phyloP scores from a whole-genome alignment of 2,888 invertebrate species.

The Stomorhina lunata region DNA sequence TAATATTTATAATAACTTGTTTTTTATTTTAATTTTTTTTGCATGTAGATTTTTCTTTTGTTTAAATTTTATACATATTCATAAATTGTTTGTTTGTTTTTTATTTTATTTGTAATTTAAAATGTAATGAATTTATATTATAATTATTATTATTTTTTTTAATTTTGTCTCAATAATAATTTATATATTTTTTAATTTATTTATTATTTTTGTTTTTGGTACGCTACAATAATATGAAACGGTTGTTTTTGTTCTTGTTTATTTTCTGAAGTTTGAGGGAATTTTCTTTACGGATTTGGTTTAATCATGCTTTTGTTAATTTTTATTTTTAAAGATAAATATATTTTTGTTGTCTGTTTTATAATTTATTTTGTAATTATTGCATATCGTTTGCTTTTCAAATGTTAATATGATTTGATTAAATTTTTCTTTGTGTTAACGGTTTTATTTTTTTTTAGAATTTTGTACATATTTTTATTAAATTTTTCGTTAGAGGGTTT shows the following conservation, averaged over 20 bases:
- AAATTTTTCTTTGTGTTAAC: slow-evolving; percentile 6
- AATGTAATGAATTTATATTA: slow-evolving; percentile 52
- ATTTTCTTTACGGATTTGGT: slow-evolving; percentile 37
- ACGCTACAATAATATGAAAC: slow-evolving; percentile 62
- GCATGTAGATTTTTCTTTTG: slow-evolving; percentile 39
- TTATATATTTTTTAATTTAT: slow-evolving; percentile 21
- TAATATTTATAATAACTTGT: slow-evolving; percentile 63
- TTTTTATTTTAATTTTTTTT: slow-evolving; percentile 42
- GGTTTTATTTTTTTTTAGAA: too few relatives aligned
- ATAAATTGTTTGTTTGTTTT: slow-evolving; percentile 52
- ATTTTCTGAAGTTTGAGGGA: too few relatives aligned
- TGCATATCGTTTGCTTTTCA: slow-evolving; percentile 18
- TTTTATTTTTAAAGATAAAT: slow-evolving; percentile 36
- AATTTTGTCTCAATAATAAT: slow-evolving; percentile 32
- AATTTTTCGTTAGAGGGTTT: neutral
- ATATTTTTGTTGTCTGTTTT: too few relatives aligned
- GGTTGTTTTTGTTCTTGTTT: slow-evolving; percentile 36
- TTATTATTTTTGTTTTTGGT: slow-evolving; percentile 10
- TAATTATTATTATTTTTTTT: slow-evolving; percentile 17
- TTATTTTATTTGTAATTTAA: slow-evolving; percentile 50
- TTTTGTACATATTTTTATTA: slow-evolving; percentile 42
- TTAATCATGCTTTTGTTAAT: slow-evolving; percentile 28
- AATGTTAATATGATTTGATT: slow-evolving; percentile 16
- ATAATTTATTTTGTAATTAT: slow-evolving; percentile 26
- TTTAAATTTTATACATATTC: slow-evolving; percentile 54